Conservation (phyloP, 2,113 vertebrate species). For the Casuarius casuarius region DNA sequence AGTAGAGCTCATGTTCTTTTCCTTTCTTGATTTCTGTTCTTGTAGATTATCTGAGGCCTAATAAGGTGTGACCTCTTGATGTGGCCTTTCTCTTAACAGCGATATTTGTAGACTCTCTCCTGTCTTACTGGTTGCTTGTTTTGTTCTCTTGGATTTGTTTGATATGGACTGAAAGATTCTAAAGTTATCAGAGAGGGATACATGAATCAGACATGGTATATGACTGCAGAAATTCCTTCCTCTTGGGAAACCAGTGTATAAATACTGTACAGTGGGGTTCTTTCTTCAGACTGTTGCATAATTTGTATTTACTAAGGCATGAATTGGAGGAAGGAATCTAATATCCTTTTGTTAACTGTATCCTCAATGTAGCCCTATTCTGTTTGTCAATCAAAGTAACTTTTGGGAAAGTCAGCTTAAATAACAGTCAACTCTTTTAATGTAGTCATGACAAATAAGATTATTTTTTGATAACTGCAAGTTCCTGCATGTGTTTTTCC, state of each 20-base stretch:
- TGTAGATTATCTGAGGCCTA: background rate
- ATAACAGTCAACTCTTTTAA: background rate
- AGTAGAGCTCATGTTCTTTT: rapidly evolving
- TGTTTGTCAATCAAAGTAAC: background rate
- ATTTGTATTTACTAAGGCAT: background rate
- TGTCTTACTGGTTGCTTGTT: background rate
- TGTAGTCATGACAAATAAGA: background rate
- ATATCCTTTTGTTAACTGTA: background rate
- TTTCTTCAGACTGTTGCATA: background rate
- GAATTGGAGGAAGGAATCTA: background rate
- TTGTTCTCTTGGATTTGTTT: background rate
- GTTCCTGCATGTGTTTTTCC: background rate
- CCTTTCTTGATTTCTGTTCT: background rate
- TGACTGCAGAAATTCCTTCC: background rate
- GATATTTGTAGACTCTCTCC: background rate
- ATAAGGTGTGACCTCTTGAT: background rate
- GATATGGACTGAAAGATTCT: background rate
- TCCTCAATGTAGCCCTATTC: background rate
- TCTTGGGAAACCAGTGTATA: background rate
- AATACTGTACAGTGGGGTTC: background rate
- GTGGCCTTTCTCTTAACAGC: background rate
- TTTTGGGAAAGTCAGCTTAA: background rate
- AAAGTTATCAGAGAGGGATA: background rate
- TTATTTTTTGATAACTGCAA: background rate
- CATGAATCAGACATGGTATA: rapidly evolving